Evolutionary conservation across 2,113 vertebrate species (phyloP).

Genomic region (Cyphomyrus discorhynchus): DNA sequence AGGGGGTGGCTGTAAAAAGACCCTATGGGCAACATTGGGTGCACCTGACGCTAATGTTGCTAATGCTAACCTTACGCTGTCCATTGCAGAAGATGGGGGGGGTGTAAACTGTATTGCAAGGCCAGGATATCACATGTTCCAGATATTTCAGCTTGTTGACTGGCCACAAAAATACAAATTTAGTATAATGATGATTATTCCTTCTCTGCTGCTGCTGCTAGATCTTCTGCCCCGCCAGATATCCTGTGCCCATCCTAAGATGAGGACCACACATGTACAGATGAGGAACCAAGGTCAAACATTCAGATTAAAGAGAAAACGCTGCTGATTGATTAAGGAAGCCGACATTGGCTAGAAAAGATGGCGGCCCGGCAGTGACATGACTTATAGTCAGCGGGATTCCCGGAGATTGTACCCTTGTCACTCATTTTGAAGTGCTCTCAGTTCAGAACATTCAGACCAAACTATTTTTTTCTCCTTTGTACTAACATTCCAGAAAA

Average conservation of each 20-base stretch:
- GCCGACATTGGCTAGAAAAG: conserved; percentile 54
- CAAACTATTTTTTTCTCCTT: conserved; percentile 9
- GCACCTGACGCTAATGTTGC: background rate
- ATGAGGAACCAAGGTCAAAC: conserved; percentile 53
- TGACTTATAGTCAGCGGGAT: conserved; percentile 59
- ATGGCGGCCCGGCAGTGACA: conserved; percentile 50
- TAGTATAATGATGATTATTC: background rate
- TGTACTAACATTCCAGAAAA: conserved; percentile 21
- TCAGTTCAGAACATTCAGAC: conserved; percentile 47
- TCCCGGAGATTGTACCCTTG: conserved; percentile 51
- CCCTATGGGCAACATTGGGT: background rate
- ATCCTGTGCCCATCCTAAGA: background rate
- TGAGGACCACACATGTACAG: conserved; percentile 36
- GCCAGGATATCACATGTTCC: background rate
- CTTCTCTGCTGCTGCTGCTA: background rate
- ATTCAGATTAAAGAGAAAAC: conserved; percentile 60
- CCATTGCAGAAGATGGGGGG: background rate
- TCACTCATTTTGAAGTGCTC: conserved; percentile 55
- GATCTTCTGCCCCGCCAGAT: background rate
- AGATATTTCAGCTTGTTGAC: background rate
- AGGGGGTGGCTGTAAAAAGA: background rate
- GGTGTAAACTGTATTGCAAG: background rate
- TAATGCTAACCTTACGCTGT: background rate
- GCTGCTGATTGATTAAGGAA: conserved; percentile 58
- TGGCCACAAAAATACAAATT: background rate